Evolutionary conservation across 2,113 vertebrate species (phyloP).

Genomic region (Electrona antarctica): DNA sequence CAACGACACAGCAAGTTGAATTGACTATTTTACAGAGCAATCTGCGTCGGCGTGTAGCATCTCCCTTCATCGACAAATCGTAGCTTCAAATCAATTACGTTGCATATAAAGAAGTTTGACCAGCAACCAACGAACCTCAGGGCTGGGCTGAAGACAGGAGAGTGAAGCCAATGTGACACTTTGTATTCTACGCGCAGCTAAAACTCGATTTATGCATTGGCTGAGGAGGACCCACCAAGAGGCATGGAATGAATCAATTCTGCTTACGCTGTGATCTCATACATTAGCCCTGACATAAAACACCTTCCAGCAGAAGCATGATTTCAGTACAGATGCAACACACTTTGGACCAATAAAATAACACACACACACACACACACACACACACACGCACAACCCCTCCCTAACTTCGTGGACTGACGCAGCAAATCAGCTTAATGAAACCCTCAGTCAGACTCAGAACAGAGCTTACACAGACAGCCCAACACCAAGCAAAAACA

Average conservation of each 20-base stretch:
- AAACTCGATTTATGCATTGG: neutral
- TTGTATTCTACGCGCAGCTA: neutral
- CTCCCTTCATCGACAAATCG: neutral
- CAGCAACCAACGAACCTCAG: no score
- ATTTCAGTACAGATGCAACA: neutral
- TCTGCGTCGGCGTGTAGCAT: no score
- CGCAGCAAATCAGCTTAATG: constrained; percentile 76
- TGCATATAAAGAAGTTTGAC: neutral
- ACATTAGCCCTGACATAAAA: neutral
- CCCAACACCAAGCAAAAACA: constrained; percentile 11
- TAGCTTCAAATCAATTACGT: neutral
- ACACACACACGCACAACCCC: constrained; percentile 48
- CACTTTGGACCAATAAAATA: neutral
- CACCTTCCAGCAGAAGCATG: neutral
- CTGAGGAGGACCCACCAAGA: neutral
- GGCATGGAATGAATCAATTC: neutral
- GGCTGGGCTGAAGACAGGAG: neutral
- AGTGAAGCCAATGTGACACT: neutral
- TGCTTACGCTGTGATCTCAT: neutral
- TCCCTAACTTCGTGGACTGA: constrained; percentile 74
- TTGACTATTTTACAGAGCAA: no score
- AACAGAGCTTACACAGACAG: constrained; percentile 25
- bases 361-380: constrained; percentile 3
- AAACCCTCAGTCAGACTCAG: constrained; percentile 26
- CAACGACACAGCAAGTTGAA: neutral